Conservation (phyloP, 2,113 vertebrate genomes). For the Colossoma macropomum region DNA sequence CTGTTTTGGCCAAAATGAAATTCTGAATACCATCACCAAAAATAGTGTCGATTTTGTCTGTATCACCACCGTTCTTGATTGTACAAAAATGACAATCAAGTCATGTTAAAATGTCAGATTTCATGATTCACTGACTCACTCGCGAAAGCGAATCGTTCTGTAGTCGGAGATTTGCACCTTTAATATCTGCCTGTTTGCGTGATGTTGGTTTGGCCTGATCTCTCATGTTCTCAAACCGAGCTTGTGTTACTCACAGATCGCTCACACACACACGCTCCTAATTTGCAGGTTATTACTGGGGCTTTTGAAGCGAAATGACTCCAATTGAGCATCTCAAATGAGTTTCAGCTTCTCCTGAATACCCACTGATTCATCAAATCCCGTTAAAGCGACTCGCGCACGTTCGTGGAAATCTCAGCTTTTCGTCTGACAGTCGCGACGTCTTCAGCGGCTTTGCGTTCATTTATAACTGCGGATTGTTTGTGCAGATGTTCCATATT, state of each 20-base stretch:
- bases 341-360: slow-evolving; percentile 49
- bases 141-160: no score
- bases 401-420: neutral
- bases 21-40: no score
- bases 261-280: slow-evolving; percentile 28
- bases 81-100: no score
- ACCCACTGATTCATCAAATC: slow-evolving; percentile 51
- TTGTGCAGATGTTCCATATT: slow-evolving; percentile 38
- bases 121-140: no score
- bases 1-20: no score
- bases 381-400: neutral
- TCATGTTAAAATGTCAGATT: no score
- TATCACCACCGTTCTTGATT: no score
- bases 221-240: neutral
- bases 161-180: neutral
- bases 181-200: neutral
- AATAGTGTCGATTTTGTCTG: no score
- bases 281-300: slow-evolving; percentile 61
- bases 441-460: slow-evolving; percentile 11
- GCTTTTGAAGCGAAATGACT: slow-evolving; percentile 63
- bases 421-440: slow-evolving; percentile 35
- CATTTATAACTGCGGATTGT: slow-evolving; percentile 45
- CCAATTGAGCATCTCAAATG: slow-evolving; percentile 56
- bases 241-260: neutral
- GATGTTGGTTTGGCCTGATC: neutral